Evolutionary conservation across 2,113 vertebrate genomes (phyloP).

Genomic region (Typhlomys cinereus): DNA sequence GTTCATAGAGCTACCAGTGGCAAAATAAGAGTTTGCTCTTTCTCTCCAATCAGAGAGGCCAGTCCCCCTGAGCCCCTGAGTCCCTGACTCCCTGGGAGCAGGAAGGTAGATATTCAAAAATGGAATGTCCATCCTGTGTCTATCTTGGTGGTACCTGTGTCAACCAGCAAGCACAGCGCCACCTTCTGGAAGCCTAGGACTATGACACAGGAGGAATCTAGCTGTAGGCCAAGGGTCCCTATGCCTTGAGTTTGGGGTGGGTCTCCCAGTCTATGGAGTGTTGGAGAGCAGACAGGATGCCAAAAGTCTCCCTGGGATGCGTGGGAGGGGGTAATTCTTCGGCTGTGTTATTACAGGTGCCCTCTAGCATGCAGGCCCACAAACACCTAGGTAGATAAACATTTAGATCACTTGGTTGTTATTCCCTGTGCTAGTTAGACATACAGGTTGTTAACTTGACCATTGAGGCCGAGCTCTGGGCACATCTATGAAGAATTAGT

Average conservation of each 20-base stretch:
- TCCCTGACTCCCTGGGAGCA: background rate
- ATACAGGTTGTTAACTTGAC: background rate
- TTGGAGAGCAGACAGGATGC: background rate
- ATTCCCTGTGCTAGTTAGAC: background rate
- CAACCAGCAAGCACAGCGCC: background rate
- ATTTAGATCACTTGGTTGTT: background rate
- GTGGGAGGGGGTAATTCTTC: no score
- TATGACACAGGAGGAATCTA: background rate
- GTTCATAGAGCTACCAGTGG: background rate
- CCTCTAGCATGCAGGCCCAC: background rate
- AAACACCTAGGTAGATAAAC: background rate
- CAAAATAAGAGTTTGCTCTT: background rate
- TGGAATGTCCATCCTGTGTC: no score
- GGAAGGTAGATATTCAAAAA: background rate
- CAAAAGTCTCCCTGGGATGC: no score
- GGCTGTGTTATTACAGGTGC: background rate
- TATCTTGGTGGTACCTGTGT: background rate
- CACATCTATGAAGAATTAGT: background rate
- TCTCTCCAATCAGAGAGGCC: background rate
- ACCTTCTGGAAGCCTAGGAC: slow-evolving; percentile 1
- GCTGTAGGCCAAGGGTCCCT: background rate
- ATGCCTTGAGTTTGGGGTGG: background rate
- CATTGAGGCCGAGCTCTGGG: no score
- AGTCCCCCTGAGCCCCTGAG: background rate
- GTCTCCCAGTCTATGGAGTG: background rate